A percentile compares a stretch with the other conserved stretches of the same genome.
These are phyloP conservation scores for Leptobrachium leishanense DNA, from an alignment of 2,113 vertebrate species.

Conservation along the genomic window DNA sequence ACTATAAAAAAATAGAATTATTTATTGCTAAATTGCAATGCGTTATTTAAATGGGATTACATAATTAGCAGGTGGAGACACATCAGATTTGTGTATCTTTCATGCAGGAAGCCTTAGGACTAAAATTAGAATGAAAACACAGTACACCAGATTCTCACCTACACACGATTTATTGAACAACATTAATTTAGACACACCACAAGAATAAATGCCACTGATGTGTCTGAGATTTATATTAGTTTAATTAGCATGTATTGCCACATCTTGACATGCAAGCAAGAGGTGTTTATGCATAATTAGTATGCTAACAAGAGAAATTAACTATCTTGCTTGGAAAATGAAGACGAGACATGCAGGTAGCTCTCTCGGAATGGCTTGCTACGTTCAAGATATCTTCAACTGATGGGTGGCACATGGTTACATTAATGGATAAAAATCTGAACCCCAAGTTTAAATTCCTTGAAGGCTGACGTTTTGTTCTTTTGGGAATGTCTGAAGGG, in stretches of 20 bases:
- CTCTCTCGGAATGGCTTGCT: conserved; percentile 11
- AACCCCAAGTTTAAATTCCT: too few species aligned
- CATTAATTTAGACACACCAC: conserved; percentile 37
- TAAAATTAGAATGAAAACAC: conserved; percentile 37
- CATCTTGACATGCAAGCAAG: conserved; percentile 52
- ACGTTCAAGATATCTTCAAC: conserved; percentile 11
- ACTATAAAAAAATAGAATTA: background rate
- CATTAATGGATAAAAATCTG: too few species aligned
- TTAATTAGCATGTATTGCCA: conserved; percentile 53
- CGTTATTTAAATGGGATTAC: conserved; percentile 38
- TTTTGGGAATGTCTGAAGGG: too few species aligned
- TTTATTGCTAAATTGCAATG: conserved; percentile 25
- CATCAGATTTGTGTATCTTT: background rate
- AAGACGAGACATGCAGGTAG: conserved; percentile 22
- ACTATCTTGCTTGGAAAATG: background rate
- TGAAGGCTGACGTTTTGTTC: too few species aligned
- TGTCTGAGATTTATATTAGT: conserved; percentile 46
- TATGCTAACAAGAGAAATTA: conserved; percentile 52
- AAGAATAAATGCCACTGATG: conserved; percentile 21
- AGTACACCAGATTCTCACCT: conserved; percentile 35
- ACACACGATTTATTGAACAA: conserved; percentile 44
- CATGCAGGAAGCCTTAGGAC: conserved; percentile 17
- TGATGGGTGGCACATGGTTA: background rate
- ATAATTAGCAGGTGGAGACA: conserved; percentile 42
- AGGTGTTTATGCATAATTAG: conserved; percentile 59